These are phyloP conservation scores for Glossophaga mutica DNA, from an alignment of 2,797 vertebrate species.

Conservation along the genomic window DNA sequence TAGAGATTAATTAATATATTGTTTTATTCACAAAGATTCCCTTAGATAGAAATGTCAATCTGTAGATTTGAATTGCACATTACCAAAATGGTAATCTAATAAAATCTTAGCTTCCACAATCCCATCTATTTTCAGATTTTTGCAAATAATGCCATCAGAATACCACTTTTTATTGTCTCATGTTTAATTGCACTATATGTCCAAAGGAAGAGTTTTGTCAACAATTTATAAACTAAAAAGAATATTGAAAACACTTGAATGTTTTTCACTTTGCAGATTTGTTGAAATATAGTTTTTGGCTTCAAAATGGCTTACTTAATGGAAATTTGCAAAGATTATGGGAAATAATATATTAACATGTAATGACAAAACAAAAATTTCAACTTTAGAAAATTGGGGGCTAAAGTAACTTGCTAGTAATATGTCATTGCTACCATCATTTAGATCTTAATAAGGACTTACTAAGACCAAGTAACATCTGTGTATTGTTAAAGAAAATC, in stretches of 20 bases:
- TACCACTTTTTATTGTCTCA: not conserved
- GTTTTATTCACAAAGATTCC: not conserved
- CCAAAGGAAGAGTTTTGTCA: not conserved
- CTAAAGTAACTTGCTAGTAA: conserved; percentile 14
- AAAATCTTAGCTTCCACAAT: not conserved
- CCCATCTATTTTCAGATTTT: not conserved
- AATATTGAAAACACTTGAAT: not conserved
- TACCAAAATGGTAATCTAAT: not conserved
- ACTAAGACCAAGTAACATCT: not conserved
- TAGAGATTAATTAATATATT: not conserved
- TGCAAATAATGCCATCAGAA: not conserved
- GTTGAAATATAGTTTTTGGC: not conserved
- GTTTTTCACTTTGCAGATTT: not conserved
- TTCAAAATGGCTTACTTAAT: not conserved
- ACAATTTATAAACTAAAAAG: not conserved
- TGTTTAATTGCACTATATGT: not conserved
- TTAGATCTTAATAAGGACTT: not conserved
- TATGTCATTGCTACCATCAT: not conserved
- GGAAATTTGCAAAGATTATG: not conserved
- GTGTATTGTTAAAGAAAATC: not conserved
- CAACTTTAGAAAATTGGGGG: not conserved
- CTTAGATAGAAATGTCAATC: not conserved
- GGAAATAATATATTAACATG: not conserved
- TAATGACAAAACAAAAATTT: conserved; percentile 2
- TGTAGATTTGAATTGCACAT: not conserved